Percentiles rank a stretch among this genome's conserved stretches.
Evolutionary conservation across 2,888 invertebrate genomes (phyloP).

Genomic region (Leptogaster cylindrica): DNA sequence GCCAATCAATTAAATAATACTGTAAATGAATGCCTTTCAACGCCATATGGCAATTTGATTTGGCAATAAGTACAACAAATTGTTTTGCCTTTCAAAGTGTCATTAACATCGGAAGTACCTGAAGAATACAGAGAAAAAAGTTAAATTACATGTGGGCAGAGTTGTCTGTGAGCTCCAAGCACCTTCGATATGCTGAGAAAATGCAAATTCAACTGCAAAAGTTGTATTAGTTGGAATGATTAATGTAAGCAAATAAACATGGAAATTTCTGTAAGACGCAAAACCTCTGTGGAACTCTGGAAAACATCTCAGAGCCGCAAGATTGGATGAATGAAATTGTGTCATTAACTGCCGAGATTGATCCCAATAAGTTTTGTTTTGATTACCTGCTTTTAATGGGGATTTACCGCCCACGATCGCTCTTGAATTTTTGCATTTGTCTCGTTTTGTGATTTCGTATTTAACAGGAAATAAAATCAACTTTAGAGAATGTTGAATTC

Average conservation of each 20-base stretch:
- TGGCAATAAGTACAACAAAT: not conserved
- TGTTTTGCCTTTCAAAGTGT: not conserved
- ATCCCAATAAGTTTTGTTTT: too few species aligned
- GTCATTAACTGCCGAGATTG: too few species aligned
- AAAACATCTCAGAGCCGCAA: too few species aligned
- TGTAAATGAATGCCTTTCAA: not conserved
- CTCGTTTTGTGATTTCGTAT: too few species aligned
- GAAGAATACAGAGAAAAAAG: not conserved
- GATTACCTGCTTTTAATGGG: too few species aligned
- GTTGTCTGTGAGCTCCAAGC: not conserved
- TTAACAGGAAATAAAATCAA: too few species aligned
- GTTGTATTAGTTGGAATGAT: conserved; percentile 1
- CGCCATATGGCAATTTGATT: not conserved
- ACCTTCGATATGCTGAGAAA: not conserved
- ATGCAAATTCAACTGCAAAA: conserved; percentile 4
- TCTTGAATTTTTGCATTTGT: too few species aligned
- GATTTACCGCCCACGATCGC: too few species aligned
- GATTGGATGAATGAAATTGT: too few species aligned
- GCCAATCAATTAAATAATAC: not conserved
- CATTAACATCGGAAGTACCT: not conserved
- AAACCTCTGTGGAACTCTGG: too few species aligned
- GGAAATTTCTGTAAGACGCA: not conserved
- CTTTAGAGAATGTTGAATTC: too few species aligned
- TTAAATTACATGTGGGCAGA: not conserved
- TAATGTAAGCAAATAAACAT: conserved; percentile 1